Base-by-base conservation (phyloP, 37 sponge, comb jelly and placozoan genomes). In the Ephydatia muelleri region DNA sequence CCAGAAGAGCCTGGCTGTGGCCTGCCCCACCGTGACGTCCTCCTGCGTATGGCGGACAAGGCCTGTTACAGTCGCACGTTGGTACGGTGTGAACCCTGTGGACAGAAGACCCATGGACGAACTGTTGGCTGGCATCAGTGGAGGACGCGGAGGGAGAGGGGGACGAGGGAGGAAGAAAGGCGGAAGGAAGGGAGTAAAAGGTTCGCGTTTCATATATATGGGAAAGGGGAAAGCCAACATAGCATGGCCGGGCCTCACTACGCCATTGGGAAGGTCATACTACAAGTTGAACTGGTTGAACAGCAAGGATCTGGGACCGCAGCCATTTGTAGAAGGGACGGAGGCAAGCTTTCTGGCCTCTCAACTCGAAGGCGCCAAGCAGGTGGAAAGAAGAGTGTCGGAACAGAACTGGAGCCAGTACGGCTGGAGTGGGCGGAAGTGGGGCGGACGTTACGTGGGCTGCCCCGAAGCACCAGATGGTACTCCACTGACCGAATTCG, bases 391-490 rank as follows among this genome's bases (percentile, higher is more conserved):
- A 6, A 70, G 73, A 0, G 25, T 84, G 13, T 81, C 85, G 25
- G 88, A 90, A 34, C 67, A 37, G 39, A 65, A 70, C 39, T 91
- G 92, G 92, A 78, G 82, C 68, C 49, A 14, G 27, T 84, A 40
- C 40, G 96, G 96, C 0, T 95, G 96, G 96, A 87, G 79, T 12
- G 94, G 96, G 27, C 77, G 26, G 40, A 34, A 28, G 5, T 90
- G 94, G 89, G 72, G 75, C 16, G 96, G 96, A 12, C 68, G 91
- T 22, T 75, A 89, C 77, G 85, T 93, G n/a, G 94, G 95, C 12
- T 90, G 86, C n/a, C 96, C 96, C 36, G 96, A 90, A 67, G 14
- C 76, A 37, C 88, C 96, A 29, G 88, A 95, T 78, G 91, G 94
- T 77, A 93, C 81, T 37, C 83, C 89, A 3, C 29, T 93, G 70